These are phyloP conservation scores for Panthera uncia DNA, from an alignment of 2,113 vertebrate genomes.

Conservation along the genomic window DNA sequence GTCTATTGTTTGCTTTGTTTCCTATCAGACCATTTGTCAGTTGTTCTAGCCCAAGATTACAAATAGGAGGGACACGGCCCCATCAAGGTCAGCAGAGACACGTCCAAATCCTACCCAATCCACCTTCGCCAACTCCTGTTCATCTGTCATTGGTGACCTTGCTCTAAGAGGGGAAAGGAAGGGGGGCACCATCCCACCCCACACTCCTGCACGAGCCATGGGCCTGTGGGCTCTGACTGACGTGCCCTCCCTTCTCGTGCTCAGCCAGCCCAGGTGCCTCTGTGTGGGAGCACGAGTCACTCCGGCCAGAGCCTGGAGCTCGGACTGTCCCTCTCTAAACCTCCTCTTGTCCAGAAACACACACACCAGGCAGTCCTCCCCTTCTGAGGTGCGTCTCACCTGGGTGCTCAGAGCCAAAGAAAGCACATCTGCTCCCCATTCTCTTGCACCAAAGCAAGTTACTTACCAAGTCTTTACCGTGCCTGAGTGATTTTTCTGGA, in stretches of 20 bases:
- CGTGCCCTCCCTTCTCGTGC: fast-evolving
- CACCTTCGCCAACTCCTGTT: not conserved
- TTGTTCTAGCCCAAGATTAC: conserved; percentile 77
- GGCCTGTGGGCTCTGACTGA: not conserved
- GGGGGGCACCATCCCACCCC: not conserved
- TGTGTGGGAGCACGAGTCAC: not conserved
- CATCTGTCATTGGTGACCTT: conserved; percentile 4
- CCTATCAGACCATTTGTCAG: conserved; percentile 89
- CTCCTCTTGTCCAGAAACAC: not conserved
- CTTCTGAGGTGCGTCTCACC: not conserved
- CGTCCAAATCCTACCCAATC: conserved; percentile 69
- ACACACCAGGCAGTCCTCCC: not conserved
- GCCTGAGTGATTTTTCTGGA: not conserved
- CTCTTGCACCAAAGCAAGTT: not conserved
- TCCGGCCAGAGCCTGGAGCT: not conserved
- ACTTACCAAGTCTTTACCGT: not conserved
- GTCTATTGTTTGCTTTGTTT: conserved; percentile 91
- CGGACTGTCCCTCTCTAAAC: not conserved
- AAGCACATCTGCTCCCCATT: not conserved
- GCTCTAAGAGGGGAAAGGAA: not conserved
- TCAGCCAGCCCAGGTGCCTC: not conserved
- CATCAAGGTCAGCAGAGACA: conserved; percentile 90
- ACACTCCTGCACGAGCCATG: fast-evolving
- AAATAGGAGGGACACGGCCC: conserved; percentile 79
- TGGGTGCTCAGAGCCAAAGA: not conserved